A percentile compares a stretch with the other conserved stretches of the same genome.
Evolutionary conservation across 64 coral and sea anemone genomes (phyloP).

Genomic region (Montipora sp.): DNA sequence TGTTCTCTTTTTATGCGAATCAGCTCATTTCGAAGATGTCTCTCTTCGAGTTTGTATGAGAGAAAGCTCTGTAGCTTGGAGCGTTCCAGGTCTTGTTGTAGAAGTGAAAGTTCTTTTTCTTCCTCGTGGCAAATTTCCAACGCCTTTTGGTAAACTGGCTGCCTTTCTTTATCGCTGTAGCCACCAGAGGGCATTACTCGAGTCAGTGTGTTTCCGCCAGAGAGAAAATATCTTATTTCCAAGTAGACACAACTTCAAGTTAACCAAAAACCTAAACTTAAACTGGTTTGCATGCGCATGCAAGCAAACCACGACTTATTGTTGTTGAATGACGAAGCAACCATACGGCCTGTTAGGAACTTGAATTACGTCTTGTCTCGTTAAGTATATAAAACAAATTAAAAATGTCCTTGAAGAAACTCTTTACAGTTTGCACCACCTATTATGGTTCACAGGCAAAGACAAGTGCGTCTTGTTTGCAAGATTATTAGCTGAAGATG

Average conservation of each 20-base stretch:
- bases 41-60: conserved; percentile 75
- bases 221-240: no score
- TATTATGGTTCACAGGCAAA: background rate
- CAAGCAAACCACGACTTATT: no score
- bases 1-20: conserved; percentile 70
- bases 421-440: background rate
- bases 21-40: conserved; percentile 78
- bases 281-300: no score
- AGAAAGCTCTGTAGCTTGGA: conserved; percentile 74
- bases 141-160: conserved; percentile 89
- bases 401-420: background rate
- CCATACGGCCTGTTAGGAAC: no score
- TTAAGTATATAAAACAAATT: background rate
- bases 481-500: background rate
- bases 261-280: no score
- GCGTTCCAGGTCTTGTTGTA: conserved; percentile 70
- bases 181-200: conserved; percentile 68
- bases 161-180: conserved; percentile 46
- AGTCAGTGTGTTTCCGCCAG: no score
- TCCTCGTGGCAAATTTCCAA: conserved; percentile 72
- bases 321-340: no score
- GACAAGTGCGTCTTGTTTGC: background rate
- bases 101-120: conserved; percentile 40
- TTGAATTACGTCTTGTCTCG: background rate
- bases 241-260: no score